phyloP scores from a whole-genome alignment of 2,888 invertebrate genomes.

The Orthosia incerta region DNA sequence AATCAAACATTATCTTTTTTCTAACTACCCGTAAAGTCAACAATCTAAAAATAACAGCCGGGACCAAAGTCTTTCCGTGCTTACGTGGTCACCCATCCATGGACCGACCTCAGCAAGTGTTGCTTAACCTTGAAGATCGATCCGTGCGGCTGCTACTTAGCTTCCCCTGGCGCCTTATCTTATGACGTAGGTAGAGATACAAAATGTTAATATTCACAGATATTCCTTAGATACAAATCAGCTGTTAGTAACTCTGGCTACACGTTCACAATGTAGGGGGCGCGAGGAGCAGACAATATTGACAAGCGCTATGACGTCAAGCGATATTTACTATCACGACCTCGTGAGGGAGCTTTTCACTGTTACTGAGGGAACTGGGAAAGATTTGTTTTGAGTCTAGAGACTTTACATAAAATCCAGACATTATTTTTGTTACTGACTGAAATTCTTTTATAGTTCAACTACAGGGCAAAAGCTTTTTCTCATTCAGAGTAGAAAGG shows the following conservation, averaged over 20 bases:
- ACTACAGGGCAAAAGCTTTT: too few species aligned
- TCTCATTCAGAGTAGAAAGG: too few species aligned
- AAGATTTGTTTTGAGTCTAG: background rate
- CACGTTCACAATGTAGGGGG: background rate
- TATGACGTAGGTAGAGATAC: background rate
- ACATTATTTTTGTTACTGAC: background rate
- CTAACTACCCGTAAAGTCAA: too few species aligned
- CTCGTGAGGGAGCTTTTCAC: background rate
- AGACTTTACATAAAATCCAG: background rate
- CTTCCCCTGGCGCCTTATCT: background rate
- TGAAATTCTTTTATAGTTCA: background rate
- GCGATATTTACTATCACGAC: conserved; percentile 17
- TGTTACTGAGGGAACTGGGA: conserved; percentile 11
- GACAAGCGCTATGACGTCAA: conserved; percentile 45
- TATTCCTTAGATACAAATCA: conserved; percentile 14
- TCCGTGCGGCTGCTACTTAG: too few species aligned
- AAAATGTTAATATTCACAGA: background rate
- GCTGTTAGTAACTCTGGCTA: conserved; percentile 23
- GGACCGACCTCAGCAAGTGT: too few species aligned
- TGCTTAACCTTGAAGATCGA: too few species aligned
- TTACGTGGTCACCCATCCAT: too few species aligned
- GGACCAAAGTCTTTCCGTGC: too few species aligned
- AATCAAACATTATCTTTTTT: too few species aligned
- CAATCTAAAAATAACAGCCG: too few species aligned
- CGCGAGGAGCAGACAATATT: conserved; percentile 20